These are phyloP conservation scores for Periparus ater DNA, from an alignment of 2,797 vertebrate species.

Conservation along the genomic window DNA sequence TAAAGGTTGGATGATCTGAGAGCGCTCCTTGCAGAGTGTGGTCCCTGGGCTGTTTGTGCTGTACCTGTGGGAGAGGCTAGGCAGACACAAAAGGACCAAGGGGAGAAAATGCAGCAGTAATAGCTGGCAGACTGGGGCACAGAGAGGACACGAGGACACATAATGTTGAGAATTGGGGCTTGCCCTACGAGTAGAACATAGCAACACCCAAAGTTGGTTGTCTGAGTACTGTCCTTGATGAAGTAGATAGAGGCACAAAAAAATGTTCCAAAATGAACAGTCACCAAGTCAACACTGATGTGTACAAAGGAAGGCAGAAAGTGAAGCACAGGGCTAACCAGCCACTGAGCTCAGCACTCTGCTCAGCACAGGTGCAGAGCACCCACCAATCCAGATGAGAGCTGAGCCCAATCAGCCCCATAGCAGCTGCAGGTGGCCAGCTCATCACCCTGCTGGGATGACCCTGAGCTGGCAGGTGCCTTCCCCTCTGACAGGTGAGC, in stretches of 20 bases:
- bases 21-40: rapidly evolving
- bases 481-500: not conserved
- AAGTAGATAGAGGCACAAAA: not conserved
- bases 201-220: not conserved
- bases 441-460: not conserved
- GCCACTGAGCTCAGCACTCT: not conserved
- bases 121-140: not conserved
- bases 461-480: not conserved
- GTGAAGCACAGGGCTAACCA: not conserved
- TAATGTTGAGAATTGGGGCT: rapidly evolving
- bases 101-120: not conserved
- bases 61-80: not conserved
- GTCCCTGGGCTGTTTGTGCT: not conserved
- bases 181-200: not conserved
- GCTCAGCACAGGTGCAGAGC: not conserved
- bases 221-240: not conserved
- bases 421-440: not conserved
- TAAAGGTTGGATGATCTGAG: not conserved
- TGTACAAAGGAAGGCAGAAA: not conserved
- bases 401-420: not conserved
- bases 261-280: not conserved
- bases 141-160: rapidly evolving
- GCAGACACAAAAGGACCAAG: not conserved
- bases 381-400: rapidly evolving
- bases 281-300: not conserved